Evolutionary conservation across 2,888 invertebrate species (phyloP).

Genomic region (Apantesis nais): DNA sequence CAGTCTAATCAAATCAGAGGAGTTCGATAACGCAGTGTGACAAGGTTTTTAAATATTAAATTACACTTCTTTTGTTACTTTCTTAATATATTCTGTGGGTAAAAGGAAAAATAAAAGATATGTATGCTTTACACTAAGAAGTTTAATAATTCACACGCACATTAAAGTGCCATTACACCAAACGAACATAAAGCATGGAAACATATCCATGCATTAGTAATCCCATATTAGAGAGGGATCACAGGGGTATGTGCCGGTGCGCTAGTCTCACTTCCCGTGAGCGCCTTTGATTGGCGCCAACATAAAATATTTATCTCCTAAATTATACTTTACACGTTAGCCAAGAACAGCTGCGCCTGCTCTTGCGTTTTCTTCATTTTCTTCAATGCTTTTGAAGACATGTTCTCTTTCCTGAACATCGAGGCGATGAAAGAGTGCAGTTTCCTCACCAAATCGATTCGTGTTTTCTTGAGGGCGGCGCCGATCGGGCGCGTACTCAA

Average conservation of each 20-base stretch:
- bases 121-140: constrained; percentile 78
- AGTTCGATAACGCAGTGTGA: no score
- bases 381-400: constrained; percentile 61
- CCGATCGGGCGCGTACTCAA: constrained; percentile 51
- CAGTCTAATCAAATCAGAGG: no score
- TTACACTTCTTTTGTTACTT: neutral
- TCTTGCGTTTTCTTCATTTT: constrained; percentile 66
- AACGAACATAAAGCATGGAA: constrained; percentile 55
- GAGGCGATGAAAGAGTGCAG: constrained; percentile 59
- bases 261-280: constrained; percentile 36
- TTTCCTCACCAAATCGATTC: constrained; percentile 54
- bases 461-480: constrained; percentile 55
- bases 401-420: constrained; percentile 49
- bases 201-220: constrained; percentile 37
- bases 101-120: constrained; percentile 39
- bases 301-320: constrained; percentile 55
- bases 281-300: constrained; percentile 53
- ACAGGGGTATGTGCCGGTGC: constrained; percentile 47
- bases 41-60: no score
- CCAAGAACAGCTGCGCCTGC: constrained; percentile 69
- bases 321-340: constrained; percentile 63
- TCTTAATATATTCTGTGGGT: neutral
- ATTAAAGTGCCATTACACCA: constrained; percentile 71
- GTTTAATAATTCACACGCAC: constrained; percentile 78
- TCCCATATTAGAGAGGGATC: constrained; percentile 41